Conservation (phyloP, 1,140 invertebrate species). For the Pinna nobilis region DNA sequence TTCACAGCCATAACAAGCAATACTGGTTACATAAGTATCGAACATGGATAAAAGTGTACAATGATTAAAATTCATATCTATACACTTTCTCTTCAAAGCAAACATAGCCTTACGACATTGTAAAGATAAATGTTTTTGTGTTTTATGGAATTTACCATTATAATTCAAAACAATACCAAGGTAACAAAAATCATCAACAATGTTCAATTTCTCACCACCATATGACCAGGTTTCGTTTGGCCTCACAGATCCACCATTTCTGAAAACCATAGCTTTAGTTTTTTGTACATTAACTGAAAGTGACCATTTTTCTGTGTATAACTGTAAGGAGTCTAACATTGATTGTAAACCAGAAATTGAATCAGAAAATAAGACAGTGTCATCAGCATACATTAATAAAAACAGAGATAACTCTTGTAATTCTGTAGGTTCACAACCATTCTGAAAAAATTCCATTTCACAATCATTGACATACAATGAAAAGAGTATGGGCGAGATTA, state of each 20-base stretch:
- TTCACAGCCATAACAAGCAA: conserved; percentile 20
- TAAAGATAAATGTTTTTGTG: neutral
- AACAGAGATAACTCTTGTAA: neutral
- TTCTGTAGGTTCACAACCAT: neutral
- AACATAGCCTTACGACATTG: conserved; percentile 8
- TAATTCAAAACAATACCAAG: conserved; percentile 19
- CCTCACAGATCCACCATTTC: conserved; percentile 1
- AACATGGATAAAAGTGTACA: neutral
- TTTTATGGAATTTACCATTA: conserved; percentile 12
- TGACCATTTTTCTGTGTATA: conserved; percentile 1
- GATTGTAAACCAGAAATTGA: conserved; percentile 5
- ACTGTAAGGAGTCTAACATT: conserved; percentile 11
- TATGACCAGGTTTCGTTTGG: conserved; percentile 13
- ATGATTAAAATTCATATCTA: neutral
- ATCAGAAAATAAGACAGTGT: neutral
- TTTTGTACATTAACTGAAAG: conserved; percentile 11
- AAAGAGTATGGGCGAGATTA: conserved; percentile 2
- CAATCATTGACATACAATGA: conserved; percentile 30
- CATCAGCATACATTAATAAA: conserved; percentile 8
- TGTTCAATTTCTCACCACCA: conserved; percentile 7
- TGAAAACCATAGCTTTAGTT: conserved; percentile 26
- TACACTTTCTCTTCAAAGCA: neutral
- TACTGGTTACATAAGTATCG: conserved; percentile 12
- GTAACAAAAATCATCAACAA: conserved; percentile 7
- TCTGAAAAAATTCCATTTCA: conserved; percentile 4